Base-by-base conservation (phyloP, 2,888 invertebrate species). In the Nipponacmea schrenckii region DNA sequence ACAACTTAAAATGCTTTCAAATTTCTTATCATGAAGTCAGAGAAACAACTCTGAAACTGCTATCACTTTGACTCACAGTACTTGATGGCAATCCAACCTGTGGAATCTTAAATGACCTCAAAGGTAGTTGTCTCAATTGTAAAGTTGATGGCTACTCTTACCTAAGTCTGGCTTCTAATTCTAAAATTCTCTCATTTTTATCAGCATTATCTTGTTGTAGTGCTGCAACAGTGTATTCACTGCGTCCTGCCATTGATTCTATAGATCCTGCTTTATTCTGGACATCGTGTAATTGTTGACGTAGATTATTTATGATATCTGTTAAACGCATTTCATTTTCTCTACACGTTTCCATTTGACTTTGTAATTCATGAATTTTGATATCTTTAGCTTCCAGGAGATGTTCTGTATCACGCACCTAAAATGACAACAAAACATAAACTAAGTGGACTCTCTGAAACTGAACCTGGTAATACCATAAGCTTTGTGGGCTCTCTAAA, bases 141-240 rank as follows among this genome's bases (percentile, higher is more conserved):
- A 31, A 31, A 31, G 7, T 31, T 4, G 4, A 20, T 24, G 0
- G 0, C 56, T 14, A 20, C 20, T 50, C 67, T 63, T 75, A 88
- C 88, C 86, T 86, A 24, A 87, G 75, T 64, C 88, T 80, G 2
- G 83, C 75, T 76, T 89, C 89, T 26, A 89, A 78, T 48, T 89
- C 87, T 1, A 87, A 45, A 62, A 89, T 83, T 72, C 84, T 84
- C 46, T 88, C 85, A 46, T 85, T 81, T 24, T 80, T 68, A 20
- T 85, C 84, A 56, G 84, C 77, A 70, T 80, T 84, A 62, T 89
- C 87, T 50, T 81, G 80, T 76, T 89, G 87, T 50, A 89, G 77
- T 14, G 86, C 77, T 8, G 80, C 71, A 12, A 89, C 84, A 0
- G 88, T 85, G 45, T 82, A 79, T 73, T 86, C 87, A 69, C 85